Conservation (phyloP, 1,140 invertebrate species). For the Mizuhopecten yessoensis region DNA sequence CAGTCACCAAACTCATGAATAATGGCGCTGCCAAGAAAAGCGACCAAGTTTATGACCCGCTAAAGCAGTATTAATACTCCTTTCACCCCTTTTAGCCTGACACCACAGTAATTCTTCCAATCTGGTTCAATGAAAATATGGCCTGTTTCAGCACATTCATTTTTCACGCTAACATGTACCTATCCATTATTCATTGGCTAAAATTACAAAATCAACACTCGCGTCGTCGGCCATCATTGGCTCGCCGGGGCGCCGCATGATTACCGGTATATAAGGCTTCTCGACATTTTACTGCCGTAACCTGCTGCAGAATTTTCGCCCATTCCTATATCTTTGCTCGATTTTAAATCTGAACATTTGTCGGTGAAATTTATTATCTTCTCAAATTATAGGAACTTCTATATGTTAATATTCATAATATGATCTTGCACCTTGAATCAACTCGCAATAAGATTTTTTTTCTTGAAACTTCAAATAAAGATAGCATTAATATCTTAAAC, state of each 20-base stretch:
- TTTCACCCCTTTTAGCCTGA: constrained; percentile 18
- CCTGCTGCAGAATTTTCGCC: background rate
- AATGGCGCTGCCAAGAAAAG: background rate
- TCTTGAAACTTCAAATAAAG: too few relatives aligned
- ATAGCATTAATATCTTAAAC: too few relatives aligned
- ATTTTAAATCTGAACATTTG: background rate
- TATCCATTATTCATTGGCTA: constrained; percentile 34
- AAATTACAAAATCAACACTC: constrained; percentile 13
- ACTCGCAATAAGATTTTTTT: too few relatives aligned
- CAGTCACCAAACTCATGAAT: constrained; percentile 20
- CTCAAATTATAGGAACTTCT: too few relatives aligned
- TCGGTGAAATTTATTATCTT: too few relatives aligned
- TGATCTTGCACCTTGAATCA: too few relatives aligned
- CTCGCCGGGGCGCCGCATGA: background rate
- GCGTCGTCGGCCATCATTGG: background rate
- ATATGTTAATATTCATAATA: too few relatives aligned
- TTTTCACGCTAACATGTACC: constrained; percentile 30
- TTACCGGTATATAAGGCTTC: constrained; percentile 27
- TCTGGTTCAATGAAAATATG: constrained; percentile 34
- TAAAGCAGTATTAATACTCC: constrained; percentile 28
- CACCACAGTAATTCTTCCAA: constrained; percentile 34
- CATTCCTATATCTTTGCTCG: background rate
- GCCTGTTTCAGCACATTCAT: constrained; percentile 24
- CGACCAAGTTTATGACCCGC: constrained; percentile 22
- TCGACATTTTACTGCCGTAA: background rate